Evolutionary conservation across 2,113 vertebrate genomes (phyloP).

Genomic region (Crotalus helleri): DNA sequence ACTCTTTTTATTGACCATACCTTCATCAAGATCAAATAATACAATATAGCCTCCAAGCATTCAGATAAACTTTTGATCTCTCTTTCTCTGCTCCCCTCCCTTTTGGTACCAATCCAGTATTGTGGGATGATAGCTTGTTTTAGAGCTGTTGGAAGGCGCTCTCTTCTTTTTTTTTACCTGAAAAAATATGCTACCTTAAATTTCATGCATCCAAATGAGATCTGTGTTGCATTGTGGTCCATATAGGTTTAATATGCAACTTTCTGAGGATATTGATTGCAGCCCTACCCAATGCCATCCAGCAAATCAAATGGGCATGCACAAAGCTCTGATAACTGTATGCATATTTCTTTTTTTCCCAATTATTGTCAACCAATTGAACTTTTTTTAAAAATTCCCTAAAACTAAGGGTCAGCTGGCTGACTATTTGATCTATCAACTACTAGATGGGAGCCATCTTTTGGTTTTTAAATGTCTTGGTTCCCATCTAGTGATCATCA

Average conservation of each 20-base stretch:
- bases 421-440: not conserved
- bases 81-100: not conserved
- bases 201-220: not conserved
- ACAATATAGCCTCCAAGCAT: not conserved
- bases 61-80: not conserved
- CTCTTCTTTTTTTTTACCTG: not conserved
- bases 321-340: not conserved
- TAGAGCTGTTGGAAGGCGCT: not conserved
- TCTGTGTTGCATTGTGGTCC: not conserved
- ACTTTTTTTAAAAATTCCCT: not conserved
- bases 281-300: not conserved
- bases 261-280: not conserved
- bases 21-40: not conserved
- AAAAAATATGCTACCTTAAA: not conserved
- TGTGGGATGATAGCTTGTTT: not conserved
- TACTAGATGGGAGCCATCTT: not conserved
- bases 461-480: not conserved
- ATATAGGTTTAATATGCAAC: not conserved
- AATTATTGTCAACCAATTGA: not conserved
- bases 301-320: not conserved
- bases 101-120: not conserved
- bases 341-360: not conserved
- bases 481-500: not conserved
- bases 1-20: not conserved
- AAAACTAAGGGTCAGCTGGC: not conserved